Percentiles rank a stretch among this genome's conserved stretches.
Evolutionary conservation across 2,113 vertebrate genomes (phyloP).

Genomic region (Numenius arquata): DNA sequence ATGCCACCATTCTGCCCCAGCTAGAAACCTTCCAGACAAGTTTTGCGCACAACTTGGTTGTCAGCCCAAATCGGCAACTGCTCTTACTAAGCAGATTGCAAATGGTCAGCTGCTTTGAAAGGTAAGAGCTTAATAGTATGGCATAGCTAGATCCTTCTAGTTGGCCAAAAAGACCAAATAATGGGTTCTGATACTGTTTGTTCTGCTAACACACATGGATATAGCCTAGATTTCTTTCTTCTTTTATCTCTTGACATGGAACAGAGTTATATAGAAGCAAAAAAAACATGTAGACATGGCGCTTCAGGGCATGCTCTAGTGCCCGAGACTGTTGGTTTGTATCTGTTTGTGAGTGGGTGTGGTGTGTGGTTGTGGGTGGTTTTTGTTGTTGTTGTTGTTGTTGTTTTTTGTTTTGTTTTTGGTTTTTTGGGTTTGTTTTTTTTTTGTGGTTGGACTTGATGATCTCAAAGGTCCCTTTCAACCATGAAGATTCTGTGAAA

Average conservation of each 20-base stretch:
- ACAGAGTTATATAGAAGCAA: fast-evolving
- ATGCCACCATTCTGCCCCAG: neutral
- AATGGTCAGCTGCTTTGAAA: neutral
- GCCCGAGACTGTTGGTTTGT: too few relatives aligned
- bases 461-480: too few relatives aligned
- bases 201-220: neutral
- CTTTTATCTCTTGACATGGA: neutral
- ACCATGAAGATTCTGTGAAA: too few relatives aligned
- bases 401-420: too few relatives aligned
- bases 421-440: too few relatives aligned
- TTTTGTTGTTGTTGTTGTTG: too few relatives aligned
- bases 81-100: fast-evolving
- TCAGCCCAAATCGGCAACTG: neutral
- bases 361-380: too few relatives aligned
- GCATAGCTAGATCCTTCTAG: neutral
- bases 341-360: too few relatives aligned
- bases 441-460: too few relatives aligned
- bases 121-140: neutral
- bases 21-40: neutral
- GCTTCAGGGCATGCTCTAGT: too few relatives aligned
- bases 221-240: neutral
- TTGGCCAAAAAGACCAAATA: neutral
- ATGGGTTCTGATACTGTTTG: neutral
- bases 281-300: too few relatives aligned
- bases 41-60: neutral